A percentile compares a stretch with the other conserved stretches of the same genome.
phyloP scores from a whole-genome alignment of 2,113 vertebrate genomes.

The Ginglymostoma cirratum region DNA sequence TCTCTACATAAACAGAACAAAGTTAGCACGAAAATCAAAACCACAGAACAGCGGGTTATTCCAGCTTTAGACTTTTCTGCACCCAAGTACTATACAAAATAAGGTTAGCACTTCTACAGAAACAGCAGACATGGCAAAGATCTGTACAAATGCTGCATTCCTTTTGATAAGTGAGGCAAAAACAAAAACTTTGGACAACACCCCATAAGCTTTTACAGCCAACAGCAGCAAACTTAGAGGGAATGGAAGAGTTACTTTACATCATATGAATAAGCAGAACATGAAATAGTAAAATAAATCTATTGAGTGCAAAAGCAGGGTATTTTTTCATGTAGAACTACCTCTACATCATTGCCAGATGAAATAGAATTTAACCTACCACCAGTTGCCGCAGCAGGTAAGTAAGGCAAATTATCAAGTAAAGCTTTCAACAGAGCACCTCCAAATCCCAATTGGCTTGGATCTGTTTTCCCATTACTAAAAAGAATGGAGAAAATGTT shows the following conservation, averaged over 20 bases:
- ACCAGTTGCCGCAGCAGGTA: constrained; percentile 91
- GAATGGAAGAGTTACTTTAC: background rate
- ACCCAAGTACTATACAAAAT: background rate
- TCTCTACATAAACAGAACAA: background rate
- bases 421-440: constrained; percentile 84
- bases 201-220: background rate
- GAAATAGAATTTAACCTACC: constrained; percentile 61
- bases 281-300: background rate
- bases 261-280: background rate
- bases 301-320: background rate
- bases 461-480: constrained; percentile 91
- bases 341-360: background rate
- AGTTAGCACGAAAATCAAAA: background rate
- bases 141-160: background rate
- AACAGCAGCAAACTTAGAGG: background rate
- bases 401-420: constrained; percentile 86
- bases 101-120: background rate
- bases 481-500: background rate
- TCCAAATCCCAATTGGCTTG: constrained; percentile 83
- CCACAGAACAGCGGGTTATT: background rate
- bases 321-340: background rate
- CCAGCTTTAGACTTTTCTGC: background rate
- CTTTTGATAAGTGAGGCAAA: background rate
- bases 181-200: background rate
- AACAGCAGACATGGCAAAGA: background rate